Evolutionary conservation across 2,797 vertebrate species (phyloP), one percentile per base, ranked within the genome.

Genomic region (Todus mexicanus): DNA sequence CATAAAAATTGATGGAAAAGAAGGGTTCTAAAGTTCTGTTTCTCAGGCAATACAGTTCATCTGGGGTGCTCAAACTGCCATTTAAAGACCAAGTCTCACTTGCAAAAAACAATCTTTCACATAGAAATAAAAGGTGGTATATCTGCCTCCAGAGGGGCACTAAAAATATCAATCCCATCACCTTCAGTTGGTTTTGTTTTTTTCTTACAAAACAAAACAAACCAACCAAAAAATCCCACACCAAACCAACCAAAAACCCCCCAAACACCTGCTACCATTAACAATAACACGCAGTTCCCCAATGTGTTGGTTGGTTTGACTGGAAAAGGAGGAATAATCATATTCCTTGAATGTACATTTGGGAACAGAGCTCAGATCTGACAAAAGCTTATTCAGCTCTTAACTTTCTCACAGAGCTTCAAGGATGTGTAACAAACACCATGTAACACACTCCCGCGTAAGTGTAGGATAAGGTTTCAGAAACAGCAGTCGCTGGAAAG

Each of bases 381-480:
- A 69, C 84, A 92, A 80, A 90, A 83, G 73, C 66, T 89, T 83
- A 81, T 73, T 91, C 82, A 68, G 61, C 56, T 90, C 86, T 77
- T 71, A 76, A 88, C 81, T 77, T 90, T 89, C 75, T 77, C 84
- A 91, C 61, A 80, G 70, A 85, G 56, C 45, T 89, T 87, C 90
- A 85, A 84, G 75, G 85, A 93, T 84, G 63, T 91, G 90, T 66
- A 92, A 96, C 70, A 94, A 86, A 84, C 21, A 87, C 23, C 87
- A 93, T 29, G 66, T 71, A 77, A 73, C 74, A 72, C 53, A 33
- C 79, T 78, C 89, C 92, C 66, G 38, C 84, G 17, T 7, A 11
- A 74, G 40, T 9, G 3, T 4, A 81, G 91, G 83, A 66, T 80
- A 93, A 92, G 33, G 29, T 74, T 93, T 93, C 73, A 87, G 69